Percentiles rank a stretch among this genome's conserved stretches.
Evolutionary conservation across 2,113 vertebrate genomes (phyloP).

Genomic region (Helogale parvula): DNA sequence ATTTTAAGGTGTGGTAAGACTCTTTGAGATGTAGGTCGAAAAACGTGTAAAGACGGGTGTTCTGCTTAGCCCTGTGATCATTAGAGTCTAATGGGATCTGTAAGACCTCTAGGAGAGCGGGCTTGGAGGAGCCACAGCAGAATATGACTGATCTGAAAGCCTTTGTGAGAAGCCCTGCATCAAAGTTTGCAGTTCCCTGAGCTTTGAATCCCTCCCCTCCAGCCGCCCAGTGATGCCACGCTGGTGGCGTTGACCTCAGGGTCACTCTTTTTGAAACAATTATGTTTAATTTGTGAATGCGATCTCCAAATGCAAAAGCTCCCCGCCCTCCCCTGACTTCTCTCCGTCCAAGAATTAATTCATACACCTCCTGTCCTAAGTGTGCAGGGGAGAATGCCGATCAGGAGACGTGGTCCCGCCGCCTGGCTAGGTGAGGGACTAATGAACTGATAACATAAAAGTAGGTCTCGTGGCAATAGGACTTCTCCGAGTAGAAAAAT

Average conservation of each 20-base stretch:
- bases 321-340: slow-evolving; percentile 13
- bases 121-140: not conserved
- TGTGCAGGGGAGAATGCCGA: not conserved
- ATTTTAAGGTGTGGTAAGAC: slow-evolving; percentile 25
- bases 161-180: slow-evolving; percentile 65
- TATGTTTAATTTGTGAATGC: slow-evolving; percentile 79
- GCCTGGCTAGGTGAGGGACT: slow-evolving; percentile 43
- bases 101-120: not conserved
- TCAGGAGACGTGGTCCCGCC: not conserved
- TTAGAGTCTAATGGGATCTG: slow-evolving; percentile 59
- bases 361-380: not conserved
- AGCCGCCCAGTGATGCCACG: not conserved
- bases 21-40: slow-evolving; percentile 5
- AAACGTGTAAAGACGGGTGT: slow-evolving; percentile 20
- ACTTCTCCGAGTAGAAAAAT: slow-evolving; percentile 17
- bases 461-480: accelerated
- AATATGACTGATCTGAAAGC: slow-evolving; percentile 65
- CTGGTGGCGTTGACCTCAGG: slow-evolving; percentile 59
- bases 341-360: slow-evolving; percentile 57
- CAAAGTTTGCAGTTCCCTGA: slow-evolving; percentile 56
- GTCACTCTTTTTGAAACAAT: slow-evolving; percentile 67
- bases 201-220: slow-evolving; percentile 65
- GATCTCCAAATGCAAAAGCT: slow-evolving; percentile 62
- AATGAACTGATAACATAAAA: slow-evolving; percentile 61
- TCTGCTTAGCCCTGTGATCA: slow-evolving; percentile 20